Base-by-base conservation (phyloP, 2,113 vertebrate species). In the Oreocharis arfaki region DNA sequence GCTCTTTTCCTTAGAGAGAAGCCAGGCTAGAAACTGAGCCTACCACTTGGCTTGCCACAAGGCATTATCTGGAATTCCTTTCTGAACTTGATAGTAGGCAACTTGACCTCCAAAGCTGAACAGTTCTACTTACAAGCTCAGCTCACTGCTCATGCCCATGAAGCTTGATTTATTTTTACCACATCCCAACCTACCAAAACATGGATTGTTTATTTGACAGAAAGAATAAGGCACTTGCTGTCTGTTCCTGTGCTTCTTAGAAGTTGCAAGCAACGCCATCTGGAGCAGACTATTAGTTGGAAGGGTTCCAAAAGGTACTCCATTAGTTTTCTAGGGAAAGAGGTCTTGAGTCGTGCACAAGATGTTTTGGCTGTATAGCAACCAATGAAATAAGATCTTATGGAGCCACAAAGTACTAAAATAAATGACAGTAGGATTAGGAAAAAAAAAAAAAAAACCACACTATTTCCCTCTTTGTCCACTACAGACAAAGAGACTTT, bases 121-220 rank as follows among this genome's bases (percentile, higher is more conserved):
- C 50, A 64, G 16, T 70, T 68, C 87, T 42, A 46, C 50, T 68
- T 42, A 30, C 2, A 18, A 56, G 73, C 33, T 71, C 64, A 41
- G n/a, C 21, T 65, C 59, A 59, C 63, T 57, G 49, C 68, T 91
- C 56, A 11, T 28, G 49, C 39, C 50, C 4, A 0, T 49, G n/a
- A 52, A 73, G 39, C 33, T 60, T 64, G 53, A 82, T 87, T 94
- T 89, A 89, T 95, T 96, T 93, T 87, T 91, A 91, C 74, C 55
- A 49, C 63, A 93, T 87, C 57, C 59, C 75, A 87, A 87, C 61
- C 78, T 94, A 89, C 90, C 71, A 94, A 96, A 93, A 95, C 65
- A 84, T 46, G 60, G 81, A 97, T 94, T 96, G 93, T 93, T 92
- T 95, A 84, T 94, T 91, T 96, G 93, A 97, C 93, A 94, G 93